Evolutionary conservation across 2,797 vertebrate genomes (phyloP), one percentile per base, ranked within the genome.

Genomic region (Myotis pilosus): DNA sequence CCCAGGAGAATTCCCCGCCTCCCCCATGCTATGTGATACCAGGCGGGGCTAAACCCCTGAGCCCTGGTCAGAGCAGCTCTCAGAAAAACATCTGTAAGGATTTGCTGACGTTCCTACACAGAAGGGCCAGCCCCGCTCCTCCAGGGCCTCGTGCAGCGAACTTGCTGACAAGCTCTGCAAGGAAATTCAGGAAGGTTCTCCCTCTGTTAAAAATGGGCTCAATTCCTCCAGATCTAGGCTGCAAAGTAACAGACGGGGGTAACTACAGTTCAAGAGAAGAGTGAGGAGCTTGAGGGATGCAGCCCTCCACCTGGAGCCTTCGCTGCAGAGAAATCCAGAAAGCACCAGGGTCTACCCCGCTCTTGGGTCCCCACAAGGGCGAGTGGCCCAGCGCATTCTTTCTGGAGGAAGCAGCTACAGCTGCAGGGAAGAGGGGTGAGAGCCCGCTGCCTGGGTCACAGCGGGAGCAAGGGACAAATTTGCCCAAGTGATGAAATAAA

Each of bases 71-170:
- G 97, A 91, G 82, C 41, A 92, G 96, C 97, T 95, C 96, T 96
- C 96, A 96, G 96, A 96, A 97, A 98, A 98, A 97, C 98, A 98
- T 97, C 97, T 98, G 97, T 89, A 85, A 97, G 97, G 97, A 97
- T 98, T 97, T 97, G 97, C 95, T 97, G 96, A 92, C 97, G 97
- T 97, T 97, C 97, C 96, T 95, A 94, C 96, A 96, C 92, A 94
- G 25, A 38, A 97, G 94, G 97, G 97, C 97, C 97, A 97, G 96
- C 95, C 97, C 96, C 96, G 88, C 87, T 96, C 96, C 97, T 98
- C 95, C 87, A 95, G 97, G 95, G 90, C 96, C 83, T 44, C 47
- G 87, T 94, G 92, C 87, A 96, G 97, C 38, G 72, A 97, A 97
- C 96, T 96, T 96, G 97, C 96, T 98, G 97, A 98, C 97, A 98